Evolutionary conservation across 2,113 vertebrate genomes (phyloP).

Genomic region (Himantopus leucocephalus): DNA sequence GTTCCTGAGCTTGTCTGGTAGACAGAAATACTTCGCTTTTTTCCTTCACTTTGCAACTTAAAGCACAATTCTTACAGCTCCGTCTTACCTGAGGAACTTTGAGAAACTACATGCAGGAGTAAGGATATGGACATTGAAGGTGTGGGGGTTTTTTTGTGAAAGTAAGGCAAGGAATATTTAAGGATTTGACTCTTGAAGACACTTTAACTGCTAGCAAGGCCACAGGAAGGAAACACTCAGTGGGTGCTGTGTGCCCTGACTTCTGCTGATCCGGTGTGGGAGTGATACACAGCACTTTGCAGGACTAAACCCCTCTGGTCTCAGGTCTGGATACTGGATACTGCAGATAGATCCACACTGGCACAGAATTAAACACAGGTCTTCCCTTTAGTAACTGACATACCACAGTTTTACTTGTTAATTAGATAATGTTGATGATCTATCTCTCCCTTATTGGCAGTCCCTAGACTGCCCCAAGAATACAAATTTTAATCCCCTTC

Average conservation of each 20-base stretch:
- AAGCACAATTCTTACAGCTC: neutral
- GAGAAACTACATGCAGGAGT: neutral
- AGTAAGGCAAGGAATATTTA: neutral
- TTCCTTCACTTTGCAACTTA: neutral
- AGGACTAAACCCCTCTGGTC: neutral
- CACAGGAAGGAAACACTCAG: fast-evolving
- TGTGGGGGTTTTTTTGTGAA: fast-evolving
- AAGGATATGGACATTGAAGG: neutral
- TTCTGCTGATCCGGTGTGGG: neutral
- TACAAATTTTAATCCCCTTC: neutral
- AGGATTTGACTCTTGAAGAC: neutral
- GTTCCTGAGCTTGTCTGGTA: neutral
- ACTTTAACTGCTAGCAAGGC: neutral
- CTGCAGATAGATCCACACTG: neutral
- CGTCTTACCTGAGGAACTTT: neutral
- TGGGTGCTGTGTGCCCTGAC: neutral
- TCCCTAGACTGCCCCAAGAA: neutral
- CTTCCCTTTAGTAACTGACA: neutral
- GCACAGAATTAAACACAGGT: neutral
- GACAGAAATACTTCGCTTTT: neutral
- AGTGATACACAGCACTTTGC: neutral
- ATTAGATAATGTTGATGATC: neutral
- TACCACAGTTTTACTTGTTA: neutral
- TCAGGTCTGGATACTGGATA: neutral
- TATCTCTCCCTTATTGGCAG: neutral